Evolutionary conservation across 2,888 invertebrate genomes (phyloP).

Genomic region (Brachyptera risi): DNA sequence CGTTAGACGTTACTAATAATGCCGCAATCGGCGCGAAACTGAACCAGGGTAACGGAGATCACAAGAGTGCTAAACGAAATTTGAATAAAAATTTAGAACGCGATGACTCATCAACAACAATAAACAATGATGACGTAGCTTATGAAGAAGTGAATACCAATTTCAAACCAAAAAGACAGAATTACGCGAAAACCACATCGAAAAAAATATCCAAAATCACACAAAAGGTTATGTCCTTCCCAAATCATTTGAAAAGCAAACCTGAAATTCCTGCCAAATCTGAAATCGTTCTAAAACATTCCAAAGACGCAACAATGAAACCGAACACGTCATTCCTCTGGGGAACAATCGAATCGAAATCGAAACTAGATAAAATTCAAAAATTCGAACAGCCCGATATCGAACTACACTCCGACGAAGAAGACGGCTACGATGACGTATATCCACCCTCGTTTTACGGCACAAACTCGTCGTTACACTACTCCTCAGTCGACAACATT

Average conservation of each 20-base stretch:
- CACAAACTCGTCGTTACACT: not conserved
- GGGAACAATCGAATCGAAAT: conserved; percentile 40
- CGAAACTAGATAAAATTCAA: conserved; percentile 36
- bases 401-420: conserved; percentile 3
- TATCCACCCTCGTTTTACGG: conserved; percentile 6
- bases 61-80: too few relatives aligned
- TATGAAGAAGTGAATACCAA: not conserved
- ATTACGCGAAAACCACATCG: not conserved
- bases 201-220: not conserved
- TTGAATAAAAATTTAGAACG: too few relatives aligned
- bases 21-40: too few relatives aligned
- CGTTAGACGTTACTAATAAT: too few relatives aligned
- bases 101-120: too few relatives aligned
- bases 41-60: too few relatives aligned
- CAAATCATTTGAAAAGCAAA: not conserved
- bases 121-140: too few relatives aligned
- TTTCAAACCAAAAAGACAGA: conserved; percentile 8
- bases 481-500: conserved; percentile 16
- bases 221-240: too few relatives aligned
- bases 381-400: conserved; percentile 11
- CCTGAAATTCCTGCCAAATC: not conserved
- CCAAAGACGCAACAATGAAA: conserved; percentile 45
- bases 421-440: conserved; percentile 25
- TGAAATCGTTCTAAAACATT: not conserved
- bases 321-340: conserved; percentile 66